Evolutionary conservation across 2,113 vertebrate species (phyloP).

Genomic region (Nannobrachium achirus): DNA sequence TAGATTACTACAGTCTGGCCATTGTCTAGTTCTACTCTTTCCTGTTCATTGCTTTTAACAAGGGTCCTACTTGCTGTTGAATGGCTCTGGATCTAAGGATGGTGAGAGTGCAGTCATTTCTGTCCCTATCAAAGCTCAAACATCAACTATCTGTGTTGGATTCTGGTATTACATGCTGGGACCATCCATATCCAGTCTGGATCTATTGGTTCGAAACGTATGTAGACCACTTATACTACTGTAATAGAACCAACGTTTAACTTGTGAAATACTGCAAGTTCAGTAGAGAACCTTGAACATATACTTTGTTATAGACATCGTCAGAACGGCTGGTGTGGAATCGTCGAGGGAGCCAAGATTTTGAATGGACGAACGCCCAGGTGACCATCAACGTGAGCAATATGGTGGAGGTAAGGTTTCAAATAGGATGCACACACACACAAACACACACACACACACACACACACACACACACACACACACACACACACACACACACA

Average conservation of each 20-base stretch:
- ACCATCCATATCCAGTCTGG: slow-evolving; percentile 70
- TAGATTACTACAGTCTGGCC: too few species aligned
- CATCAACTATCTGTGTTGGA: slow-evolving; percentile 65
- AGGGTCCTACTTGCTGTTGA: slow-evolving; percentile 76
- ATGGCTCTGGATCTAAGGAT: slow-evolving; percentile 61
- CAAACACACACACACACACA: background rate
- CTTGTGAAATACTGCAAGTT: background rate
- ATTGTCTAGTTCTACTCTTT: background rate
- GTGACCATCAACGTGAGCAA: slow-evolving; percentile 59
- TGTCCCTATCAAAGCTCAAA: slow-evolving; percentile 27
- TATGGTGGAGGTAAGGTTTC: slow-evolving; percentile 46
- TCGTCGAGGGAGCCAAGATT: slow-evolving; percentile 62
- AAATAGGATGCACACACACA: background rate
- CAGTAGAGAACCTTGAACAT: background rate
- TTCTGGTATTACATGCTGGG: slow-evolving; percentile 82
- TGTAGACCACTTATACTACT: background rate
- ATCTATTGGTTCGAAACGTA: slow-evolving; percentile 72
- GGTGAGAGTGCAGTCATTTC: slow-evolving; percentile 62
- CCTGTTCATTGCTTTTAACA: slow-evolving; percentile 14
- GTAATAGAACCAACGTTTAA: background rate
- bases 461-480: too few species aligned
- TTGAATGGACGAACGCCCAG: slow-evolving; percentile 71
- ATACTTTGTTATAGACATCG: slow-evolving; percentile 52
- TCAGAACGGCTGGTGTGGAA: slow-evolving; percentile 69
- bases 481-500: background rate